Evolutionary conservation across 2,113 vertebrate species (phyloP), one percentile per base, ranked within the genome.

Genomic region (Amphiprion ocellaris): DNA sequence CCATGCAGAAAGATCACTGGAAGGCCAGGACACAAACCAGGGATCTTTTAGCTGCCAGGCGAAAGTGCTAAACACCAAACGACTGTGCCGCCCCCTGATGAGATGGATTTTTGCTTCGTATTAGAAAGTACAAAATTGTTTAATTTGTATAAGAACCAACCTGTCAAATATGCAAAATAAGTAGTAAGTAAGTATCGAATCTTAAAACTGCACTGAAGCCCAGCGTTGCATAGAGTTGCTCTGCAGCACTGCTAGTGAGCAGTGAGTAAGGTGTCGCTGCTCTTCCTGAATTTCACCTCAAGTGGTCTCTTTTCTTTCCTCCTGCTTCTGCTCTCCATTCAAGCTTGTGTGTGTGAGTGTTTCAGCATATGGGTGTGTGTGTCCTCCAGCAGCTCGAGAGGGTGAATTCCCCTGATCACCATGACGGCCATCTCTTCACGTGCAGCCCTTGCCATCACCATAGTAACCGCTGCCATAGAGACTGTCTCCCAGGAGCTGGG

Each of bases 391-490:
- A 81, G 67, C 74, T 66, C 46, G 2, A 80, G 59, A 82, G 86
- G 74, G 85, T 90, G 87, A 88, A 90, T 67, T 86, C 89, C 81
- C 83, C 49, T 11, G 56, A 53, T 75, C 75, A 69, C 77, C 80
- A 64, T 77, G 64, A 81, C 89, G 78, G 83, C 77, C 82, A 85
- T 84, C 81, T 56, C 84, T 89, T 90, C 90, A 91, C 77, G 84
- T 91, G 86, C 88, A 81, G 85, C 83, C 88, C 63, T 37, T 75
- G 77, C 79, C 30, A 28, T 92, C 90, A 33, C 85, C 89, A 90
- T 84, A 83, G 92, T 81, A 92, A 92, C 91, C 2, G 84, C 89
- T 92, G 89, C 89, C 89, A 93, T 92, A 86, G 91, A 84, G 85
- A 93, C 91, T 5, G 81, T 90, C 89, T 93, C 90, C 89, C 81